These are phyloP conservation scores for Pogona vitticeps DNA, from an alignment of 2,113 vertebrate species.

Conservation along the genomic window DNA sequence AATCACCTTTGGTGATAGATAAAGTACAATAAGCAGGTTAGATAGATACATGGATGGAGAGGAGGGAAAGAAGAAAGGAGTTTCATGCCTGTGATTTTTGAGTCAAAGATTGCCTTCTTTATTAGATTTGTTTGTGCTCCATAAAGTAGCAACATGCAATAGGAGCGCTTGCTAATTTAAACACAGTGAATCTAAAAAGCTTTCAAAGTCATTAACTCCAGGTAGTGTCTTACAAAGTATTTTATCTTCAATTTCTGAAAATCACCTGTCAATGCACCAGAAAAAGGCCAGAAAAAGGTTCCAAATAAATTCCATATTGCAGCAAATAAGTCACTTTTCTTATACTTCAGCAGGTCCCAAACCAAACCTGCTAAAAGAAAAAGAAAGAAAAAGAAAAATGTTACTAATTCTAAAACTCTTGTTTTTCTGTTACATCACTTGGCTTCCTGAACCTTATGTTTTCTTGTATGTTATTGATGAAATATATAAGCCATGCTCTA, in stretches of 20 bases:
- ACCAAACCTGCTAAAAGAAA: conserved; percentile 39
- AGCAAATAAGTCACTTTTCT: conserved; percentile 51
- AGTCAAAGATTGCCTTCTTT: conserved; percentile 49
- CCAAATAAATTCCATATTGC: conserved; percentile 42
- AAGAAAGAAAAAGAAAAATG: not conserved
- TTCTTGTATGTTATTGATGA: too few species aligned
- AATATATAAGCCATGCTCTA: too few species aligned
- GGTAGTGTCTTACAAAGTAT: conserved; percentile 58
- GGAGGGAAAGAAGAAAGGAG: not conserved
- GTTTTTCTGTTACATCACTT: not conserved
- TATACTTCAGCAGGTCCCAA: conserved; percentile 51
- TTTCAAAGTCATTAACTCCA: conserved; percentile 65
- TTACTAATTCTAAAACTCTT: conserved; percentile 31
- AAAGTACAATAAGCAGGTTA: not conserved
- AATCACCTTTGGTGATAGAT: not conserved
- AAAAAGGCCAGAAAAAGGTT: conserved; percentile 65
- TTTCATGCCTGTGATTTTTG: conserved; percentile 9
- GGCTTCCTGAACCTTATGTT: too few species aligned
- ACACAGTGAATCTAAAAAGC: conserved; percentile 53
- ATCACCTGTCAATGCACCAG: conserved; percentile 51
- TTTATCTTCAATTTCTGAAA: conserved; percentile 60
- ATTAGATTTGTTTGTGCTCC: conserved; percentile 52
- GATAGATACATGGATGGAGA: not conserved
- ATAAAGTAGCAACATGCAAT: conserved; percentile 41
- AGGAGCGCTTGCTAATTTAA: conserved; percentile 48